Percentiles rank a stretch among this genome's conserved stretches.
phyloP scores from a whole-genome alignment of 1,140 invertebrate genomes.

The Akabosia matsudoensis region DNA sequence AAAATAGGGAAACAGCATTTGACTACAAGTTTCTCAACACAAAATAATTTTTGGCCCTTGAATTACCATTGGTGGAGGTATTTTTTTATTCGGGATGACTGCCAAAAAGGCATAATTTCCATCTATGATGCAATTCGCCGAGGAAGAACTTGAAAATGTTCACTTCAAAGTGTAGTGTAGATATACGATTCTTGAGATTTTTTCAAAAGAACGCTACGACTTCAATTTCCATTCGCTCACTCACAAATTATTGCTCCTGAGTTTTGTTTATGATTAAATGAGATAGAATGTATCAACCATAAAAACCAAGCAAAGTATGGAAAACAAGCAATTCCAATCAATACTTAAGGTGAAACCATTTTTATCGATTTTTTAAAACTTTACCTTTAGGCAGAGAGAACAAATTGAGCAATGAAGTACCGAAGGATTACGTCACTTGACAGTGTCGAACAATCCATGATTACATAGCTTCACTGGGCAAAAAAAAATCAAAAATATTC shows the following conservation, averaged over 20 bases:
- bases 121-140: no score
- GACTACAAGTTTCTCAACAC: neutral
- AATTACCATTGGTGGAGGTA: neutral
- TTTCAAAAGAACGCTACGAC: no score
- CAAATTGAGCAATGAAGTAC: neutral
- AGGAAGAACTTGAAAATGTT: no score
- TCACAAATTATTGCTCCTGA: no score
- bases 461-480: neutral
- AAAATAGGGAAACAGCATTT: neutral
- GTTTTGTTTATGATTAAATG: no score
- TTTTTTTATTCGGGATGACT: neutral
- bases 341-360: neutral
- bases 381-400: neutral
- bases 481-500: neutral
- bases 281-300: no score
- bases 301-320: no score
- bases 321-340: neutral
- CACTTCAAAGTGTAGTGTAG: no score
- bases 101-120: neutral
- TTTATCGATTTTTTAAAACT: neutral
- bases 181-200: no score
- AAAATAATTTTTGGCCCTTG: constrained; percentile 4
- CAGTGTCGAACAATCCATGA: neutral
- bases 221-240: no score
- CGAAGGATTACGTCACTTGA: neutral